Evolutionary conservation across 1,140 invertebrate genomes (phyloP), one percentile per base, ranked within the genome.

Genomic region (Drosophila insularis): DNA sequence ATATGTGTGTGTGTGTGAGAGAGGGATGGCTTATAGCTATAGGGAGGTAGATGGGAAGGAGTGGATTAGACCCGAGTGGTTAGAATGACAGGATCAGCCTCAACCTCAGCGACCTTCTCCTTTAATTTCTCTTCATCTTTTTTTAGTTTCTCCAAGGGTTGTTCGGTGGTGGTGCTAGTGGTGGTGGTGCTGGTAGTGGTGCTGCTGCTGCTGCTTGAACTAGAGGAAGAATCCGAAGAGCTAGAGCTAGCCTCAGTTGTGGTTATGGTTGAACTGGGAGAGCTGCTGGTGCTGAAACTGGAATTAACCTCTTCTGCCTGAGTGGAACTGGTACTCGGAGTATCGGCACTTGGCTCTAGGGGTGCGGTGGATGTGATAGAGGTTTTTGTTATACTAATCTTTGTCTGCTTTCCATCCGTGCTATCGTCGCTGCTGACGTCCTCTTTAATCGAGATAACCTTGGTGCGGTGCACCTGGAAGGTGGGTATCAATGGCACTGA

Each of bases 71-170:
- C 89, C 21, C 90, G 74, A 17, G 90, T 71, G 39, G 85, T 89
- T 6, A 91, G 70, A 43, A 91, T 91, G 7, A 91, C 56, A 8
- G 90, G 90, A 27, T 91, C 89, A 39, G 90, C 90, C 71, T 91
- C 90, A 35, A 91, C 90, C 62, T 91, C 90, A 27, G 90, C 90
- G 13, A 91, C 82, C 73, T 91, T 91, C 50, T 87, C 90, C 80
- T 91, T 91, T 1, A 91, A 80, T 61, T 91, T 89, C 63, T 91
- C 77, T 62, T 91, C 90, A 21, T 67, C 85, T 60, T 91, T 71
- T 63, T 91, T 89, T 1, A 89, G 74, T 73, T 85, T 80, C 14
- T 71, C 50, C 23, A 76, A 78, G 19, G 89, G 80, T 23, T 61
- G 39, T 56, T 90, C 85, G 0, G 87, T 72, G 43, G 78, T 71